These are phyloP conservation scores for Leptinotarsa undecemlineata DNA, from an alignment of 1,140 invertebrate genomes.

Conservation along the genomic window DNA sequence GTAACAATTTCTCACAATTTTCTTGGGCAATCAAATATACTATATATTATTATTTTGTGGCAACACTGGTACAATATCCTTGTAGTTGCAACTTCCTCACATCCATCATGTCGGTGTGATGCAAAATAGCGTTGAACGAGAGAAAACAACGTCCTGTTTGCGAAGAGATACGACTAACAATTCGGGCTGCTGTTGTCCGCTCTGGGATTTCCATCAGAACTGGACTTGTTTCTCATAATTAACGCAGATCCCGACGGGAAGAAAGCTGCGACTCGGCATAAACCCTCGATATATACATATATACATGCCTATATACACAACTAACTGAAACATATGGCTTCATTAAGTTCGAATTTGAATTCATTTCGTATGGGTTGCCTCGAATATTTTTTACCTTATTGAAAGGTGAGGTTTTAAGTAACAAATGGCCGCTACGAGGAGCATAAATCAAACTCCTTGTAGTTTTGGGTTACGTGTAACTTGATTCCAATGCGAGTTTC, in stretches of 20 bases:
- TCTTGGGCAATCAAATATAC: too few relatives aligned
- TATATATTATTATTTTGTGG: too few relatives aligned
- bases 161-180: slow-evolving; percentile 25
- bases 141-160: slow-evolving; percentile 13
- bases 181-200: slow-evolving; percentile 21
- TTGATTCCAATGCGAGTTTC: neutral
- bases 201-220: slow-evolving; percentile 32
- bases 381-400: slow-evolving; percentile 17
- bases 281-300: too few relatives aligned
- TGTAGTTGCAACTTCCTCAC: neutral
- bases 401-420: slow-evolving; percentile 3
- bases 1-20: too few relatives aligned
- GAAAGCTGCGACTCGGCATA: slow-evolving; percentile 12
- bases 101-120: neutral
- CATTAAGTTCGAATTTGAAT: slow-evolving; percentile 31
- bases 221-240: slow-evolving; percentile 44
- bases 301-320: slow-evolving; percentile 30
- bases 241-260: slow-evolving; percentile 33
- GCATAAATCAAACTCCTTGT: slow-evolving; percentile 15
- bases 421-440: neutral
- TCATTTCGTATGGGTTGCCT: slow-evolving; percentile 11
- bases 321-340: slow-evolving; percentile 39
- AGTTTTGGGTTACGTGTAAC: neutral
- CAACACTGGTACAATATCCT: too few relatives aligned
- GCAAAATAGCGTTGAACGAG: slow-evolving; percentile 2